These are phyloP conservation scores for Romanomermis culicivorax DNA, from an alignment of 2,888 invertebrate species.

Conservation along the genomic window DNA sequence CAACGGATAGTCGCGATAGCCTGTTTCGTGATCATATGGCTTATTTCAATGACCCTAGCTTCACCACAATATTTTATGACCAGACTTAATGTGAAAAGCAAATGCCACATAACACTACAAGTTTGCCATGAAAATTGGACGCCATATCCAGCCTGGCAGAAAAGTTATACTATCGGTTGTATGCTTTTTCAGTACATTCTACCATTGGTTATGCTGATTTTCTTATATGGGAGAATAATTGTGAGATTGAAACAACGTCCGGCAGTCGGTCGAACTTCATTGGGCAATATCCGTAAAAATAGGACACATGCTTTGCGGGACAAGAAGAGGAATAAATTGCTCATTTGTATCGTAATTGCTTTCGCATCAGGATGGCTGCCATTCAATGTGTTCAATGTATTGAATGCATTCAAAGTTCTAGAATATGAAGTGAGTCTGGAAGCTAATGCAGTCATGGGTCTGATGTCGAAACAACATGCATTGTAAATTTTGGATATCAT, in stretches of 20 bases:
- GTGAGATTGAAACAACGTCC: background rate
- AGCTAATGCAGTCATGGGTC: no score
- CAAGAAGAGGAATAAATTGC: slow-evolving; percentile 60
- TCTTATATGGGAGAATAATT: slow-evolving; percentile 4
- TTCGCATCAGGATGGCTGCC: slow-evolving; percentile 79
- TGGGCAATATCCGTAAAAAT: background rate
- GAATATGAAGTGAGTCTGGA: no score
- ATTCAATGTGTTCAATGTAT: slow-evolving; percentile 45
- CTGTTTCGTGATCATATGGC: slow-evolving; percentile 34
- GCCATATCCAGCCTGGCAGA: background rate
- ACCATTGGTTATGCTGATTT: slow-evolving; percentile 6
- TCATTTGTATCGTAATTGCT: slow-evolving; percentile 61
- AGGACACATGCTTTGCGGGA: slow-evolving; percentile 38
- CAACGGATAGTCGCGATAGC: slow-evolving; percentile 32
- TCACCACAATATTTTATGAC: slow-evolving; percentile 18
- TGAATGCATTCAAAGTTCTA: background rate
- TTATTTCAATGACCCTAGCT: slow-evolving; percentile 32
- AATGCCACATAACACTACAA: background rate
- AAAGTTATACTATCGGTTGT: background rate
- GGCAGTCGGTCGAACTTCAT: no score
- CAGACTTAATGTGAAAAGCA: slow-evolving; percentile 13
- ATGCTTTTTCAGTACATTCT: slow-evolving; percentile 6
- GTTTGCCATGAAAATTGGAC: background rate
- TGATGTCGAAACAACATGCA: no score
- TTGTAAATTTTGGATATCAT: no score